phyloP scores from a whole-genome alignment of 2,888 invertebrate genomes.

The Platycheirus rosarum region DNA sequence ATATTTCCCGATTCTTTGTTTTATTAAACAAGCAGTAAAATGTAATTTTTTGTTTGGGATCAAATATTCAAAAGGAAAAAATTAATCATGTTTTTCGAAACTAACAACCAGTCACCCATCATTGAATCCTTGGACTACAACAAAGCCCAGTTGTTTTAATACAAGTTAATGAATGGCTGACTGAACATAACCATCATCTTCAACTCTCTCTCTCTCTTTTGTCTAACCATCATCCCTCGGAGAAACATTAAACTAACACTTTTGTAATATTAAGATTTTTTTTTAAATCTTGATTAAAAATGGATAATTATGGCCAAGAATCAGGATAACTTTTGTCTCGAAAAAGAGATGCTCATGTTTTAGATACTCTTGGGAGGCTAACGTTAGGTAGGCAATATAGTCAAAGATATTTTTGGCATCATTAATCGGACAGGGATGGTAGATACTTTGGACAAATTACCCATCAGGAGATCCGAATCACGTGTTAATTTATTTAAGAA shows the following conservation, averaged over 20 bases:
- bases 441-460: slow-evolving; percentile 68
- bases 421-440: slow-evolving; percentile 63
- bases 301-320: slow-evolving; percentile 53
- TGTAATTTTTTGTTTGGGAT: no score
- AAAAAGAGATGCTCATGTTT: background rate
- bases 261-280: slow-evolving; percentile 57
- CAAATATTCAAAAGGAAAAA: slow-evolving; percentile 3
- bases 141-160: slow-evolving; percentile 28
- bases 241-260: slow-evolving; percentile 63
- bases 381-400: no score
- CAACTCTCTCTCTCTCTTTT: slow-evolving; percentile 1
- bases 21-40: no score
- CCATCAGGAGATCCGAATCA: slow-evolving; percentile 68
- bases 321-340: slow-evolving; percentile 4
- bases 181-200: slow-evolving; percentile 9
- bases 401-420: slow-evolving; percentile 51
- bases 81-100: slow-evolving; percentile 51
- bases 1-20: no score
- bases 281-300: slow-evolving; percentile 52
- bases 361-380: no score
- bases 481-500: slow-evolving; percentile 72
- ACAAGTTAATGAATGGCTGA: slow-evolving; percentile 33
- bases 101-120: slow-evolving; percentile 32
- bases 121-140: slow-evolving; percentile 5
- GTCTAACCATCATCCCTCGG: background rate